Evolutionary conservation across 2,113 vertebrate genomes (phyloP).

Genomic region (Rhynchomys soricoides): DNA sequence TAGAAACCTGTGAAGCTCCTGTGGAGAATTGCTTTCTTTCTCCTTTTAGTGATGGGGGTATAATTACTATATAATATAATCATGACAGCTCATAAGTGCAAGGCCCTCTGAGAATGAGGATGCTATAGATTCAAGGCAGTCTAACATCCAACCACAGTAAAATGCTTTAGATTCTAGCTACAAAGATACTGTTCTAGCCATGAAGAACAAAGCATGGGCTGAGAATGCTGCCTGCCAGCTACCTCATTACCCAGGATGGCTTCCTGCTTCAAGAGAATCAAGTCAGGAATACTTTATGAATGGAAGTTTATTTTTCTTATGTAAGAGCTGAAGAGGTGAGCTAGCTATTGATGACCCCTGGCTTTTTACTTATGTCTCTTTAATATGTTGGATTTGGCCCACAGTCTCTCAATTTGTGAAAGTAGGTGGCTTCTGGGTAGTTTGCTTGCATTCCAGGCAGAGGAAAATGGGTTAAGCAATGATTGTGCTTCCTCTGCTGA

Average conservation of each 20-base stretch:
- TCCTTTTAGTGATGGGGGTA: neutral
- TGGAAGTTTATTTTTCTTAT: neutral
- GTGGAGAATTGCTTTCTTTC: neutral
- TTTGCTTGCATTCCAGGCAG: neutral
- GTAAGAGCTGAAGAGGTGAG: neutral
- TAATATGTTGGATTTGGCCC: conserved; percentile 1
- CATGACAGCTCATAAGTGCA: neutral
- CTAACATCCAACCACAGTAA: neutral
- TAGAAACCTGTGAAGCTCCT: neutral
- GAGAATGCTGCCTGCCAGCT: neutral
- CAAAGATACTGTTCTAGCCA: neutral
- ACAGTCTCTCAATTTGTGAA: neutral
- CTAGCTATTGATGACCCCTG: neutral
- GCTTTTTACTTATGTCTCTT: neutral
- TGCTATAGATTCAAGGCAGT: neutral
- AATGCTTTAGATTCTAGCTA: neutral
- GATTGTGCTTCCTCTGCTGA: neutral
- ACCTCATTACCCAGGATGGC: neutral
- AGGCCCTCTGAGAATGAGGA: neutral
- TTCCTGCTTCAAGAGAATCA: neutral
- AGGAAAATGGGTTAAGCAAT: neutral
- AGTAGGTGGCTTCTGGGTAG: neutral
- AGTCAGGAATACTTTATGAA: neutral
- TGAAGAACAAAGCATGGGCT: neutral
- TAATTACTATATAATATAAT: neutral